A percentile compares a stretch with the other conserved stretches of the same genome.
These are phyloP conservation scores for Scaptomyza flava DNA, from an alignment of 2,888 invertebrate genomes.

Conservation along the genomic window DNA sequence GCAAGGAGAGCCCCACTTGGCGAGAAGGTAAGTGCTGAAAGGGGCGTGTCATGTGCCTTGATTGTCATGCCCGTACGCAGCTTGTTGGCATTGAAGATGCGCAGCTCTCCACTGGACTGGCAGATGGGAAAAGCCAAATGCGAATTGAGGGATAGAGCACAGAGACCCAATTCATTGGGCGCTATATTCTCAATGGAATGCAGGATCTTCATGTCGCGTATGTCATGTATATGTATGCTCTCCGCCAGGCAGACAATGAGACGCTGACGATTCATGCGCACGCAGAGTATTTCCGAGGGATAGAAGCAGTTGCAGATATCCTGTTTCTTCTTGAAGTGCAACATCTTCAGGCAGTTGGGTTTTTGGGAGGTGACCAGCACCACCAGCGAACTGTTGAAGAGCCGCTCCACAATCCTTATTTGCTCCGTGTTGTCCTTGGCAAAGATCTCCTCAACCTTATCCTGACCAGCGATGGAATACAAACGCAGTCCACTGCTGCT, in stretches of 20 bases:
- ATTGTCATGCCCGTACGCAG: constrained; percentile 80
- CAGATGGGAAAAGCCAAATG: constrained; percentile 83
- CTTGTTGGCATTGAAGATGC: constrained; percentile 83
- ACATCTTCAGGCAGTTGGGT: constrained; percentile 83
- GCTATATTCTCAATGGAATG: constrained; percentile 83
- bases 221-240: constrained; percentile 84
- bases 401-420: constrained; percentile 83
- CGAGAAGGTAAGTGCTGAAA: constrained; percentile 83
- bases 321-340: constrained; percentile 84
- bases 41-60: constrained; percentile 82
- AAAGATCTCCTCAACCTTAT: constrained; percentile 84
- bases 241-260: constrained; percentile 82
- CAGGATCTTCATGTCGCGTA: constrained; percentile 84
- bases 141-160: constrained; percentile 83
- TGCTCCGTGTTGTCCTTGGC: constrained; percentile 83
- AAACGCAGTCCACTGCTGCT: constrained; percentile 81
- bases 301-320: constrained; percentile 84
- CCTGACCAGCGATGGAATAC: constrained; percentile 81
- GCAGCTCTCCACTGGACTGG: constrained; percentile 81
- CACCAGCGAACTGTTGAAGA: constrained; percentile 83
- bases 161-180: constrained; percentile 82
- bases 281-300: constrained; percentile 82
- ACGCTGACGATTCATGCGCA: constrained; percentile 83
- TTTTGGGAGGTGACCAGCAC: constrained; percentile 83
- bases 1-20: constrained; percentile 82